phyloP scores from a whole-genome alignment of 2,113 vertebrate species.

The Lates calcarifer region DNA sequence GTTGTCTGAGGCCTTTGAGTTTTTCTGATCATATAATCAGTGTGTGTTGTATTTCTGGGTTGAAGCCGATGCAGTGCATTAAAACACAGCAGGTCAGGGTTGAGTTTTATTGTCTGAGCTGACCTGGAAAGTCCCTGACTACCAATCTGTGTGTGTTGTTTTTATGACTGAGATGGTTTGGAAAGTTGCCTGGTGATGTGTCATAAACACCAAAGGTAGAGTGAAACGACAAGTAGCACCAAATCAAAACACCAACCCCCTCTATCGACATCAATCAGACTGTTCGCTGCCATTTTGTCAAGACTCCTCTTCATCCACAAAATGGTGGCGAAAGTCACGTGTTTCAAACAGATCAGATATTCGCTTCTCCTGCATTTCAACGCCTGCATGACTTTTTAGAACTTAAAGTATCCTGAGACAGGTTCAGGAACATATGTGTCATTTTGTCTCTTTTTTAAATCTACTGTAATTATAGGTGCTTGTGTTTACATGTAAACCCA shows the following conservation, averaged over 20 bases:
- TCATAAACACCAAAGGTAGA: conserved; percentile 11
- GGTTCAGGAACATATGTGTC: background rate
- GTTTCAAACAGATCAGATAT: fast-evolving
- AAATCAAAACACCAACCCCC: conserved; percentile 30
- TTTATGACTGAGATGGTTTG: background rate
- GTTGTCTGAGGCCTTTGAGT: fast-evolving
- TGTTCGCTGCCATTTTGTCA: conserved; percentile 42
- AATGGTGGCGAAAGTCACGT: conserved; percentile 38
- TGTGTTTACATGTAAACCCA: too few species aligned
- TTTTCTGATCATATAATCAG: fast-evolving
- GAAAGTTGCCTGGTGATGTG: conserved; percentile 29
- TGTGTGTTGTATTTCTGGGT: background rate
- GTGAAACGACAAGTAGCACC: background rate
- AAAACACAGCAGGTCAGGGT: fast-evolving
- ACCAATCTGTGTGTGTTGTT: background rate
- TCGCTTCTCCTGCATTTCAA: background rate
- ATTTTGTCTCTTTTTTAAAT: background rate
- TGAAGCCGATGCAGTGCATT: fast-evolving
- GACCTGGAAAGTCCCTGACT: conserved; percentile 51
- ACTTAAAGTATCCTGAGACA: background rate
- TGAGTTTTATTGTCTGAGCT: conserved; percentile 22
- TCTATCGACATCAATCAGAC: conserved; percentile 2
- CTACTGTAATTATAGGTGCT: background rate
- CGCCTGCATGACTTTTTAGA: background rate
- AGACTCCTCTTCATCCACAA: fast-evolving